phyloP scores from a whole-genome alignment of 2,797 vertebrate genomes.

The Gouania willdenowi region DNA sequence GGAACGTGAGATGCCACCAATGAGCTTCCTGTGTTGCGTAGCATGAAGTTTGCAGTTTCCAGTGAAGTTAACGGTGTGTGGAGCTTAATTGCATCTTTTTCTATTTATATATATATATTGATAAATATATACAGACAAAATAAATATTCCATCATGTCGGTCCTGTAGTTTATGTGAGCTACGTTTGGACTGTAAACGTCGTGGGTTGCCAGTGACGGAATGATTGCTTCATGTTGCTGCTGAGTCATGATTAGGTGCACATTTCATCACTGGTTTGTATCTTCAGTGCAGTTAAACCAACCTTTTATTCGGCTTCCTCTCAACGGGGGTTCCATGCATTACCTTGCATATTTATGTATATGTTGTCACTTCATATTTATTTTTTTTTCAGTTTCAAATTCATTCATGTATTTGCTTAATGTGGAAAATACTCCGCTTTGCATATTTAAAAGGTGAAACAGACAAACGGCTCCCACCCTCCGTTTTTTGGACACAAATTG shows the following conservation, averaged over 20 bases:
- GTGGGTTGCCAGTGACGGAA: too few species aligned
- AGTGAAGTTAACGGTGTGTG: too few species aligned
- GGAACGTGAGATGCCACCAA: conserved; percentile 4
- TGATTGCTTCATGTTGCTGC: too few species aligned
- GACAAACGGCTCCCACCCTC: conserved; percentile 11
- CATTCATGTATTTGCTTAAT: conserved; percentile 21
- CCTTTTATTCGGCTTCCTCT: too few species aligned
- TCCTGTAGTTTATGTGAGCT: too few species aligned
- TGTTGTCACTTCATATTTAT: conserved; percentile 59
- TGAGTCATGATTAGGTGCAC: conserved; percentile 1
- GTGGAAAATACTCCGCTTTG: conserved; percentile 15
- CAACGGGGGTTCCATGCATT: too few species aligned
- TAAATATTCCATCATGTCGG: too few species aligned
- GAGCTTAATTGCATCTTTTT: too few species aligned
- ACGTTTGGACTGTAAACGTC: too few species aligned
- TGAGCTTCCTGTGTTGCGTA: not conserved
- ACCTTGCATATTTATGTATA: conserved; percentile 41
- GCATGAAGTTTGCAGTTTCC: conserved; percentile 11
- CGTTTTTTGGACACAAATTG: conserved; percentile 16
- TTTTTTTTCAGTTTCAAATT: conserved; percentile 38
- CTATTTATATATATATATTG: too few species aligned
- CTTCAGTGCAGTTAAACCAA: too few species aligned
- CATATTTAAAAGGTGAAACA: conserved; percentile 23
- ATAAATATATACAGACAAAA: too few species aligned
- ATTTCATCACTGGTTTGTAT: not conserved